Base-by-base conservation (phyloP, 2,797 vertebrate genomes). In the Platalea minor region DNA sequence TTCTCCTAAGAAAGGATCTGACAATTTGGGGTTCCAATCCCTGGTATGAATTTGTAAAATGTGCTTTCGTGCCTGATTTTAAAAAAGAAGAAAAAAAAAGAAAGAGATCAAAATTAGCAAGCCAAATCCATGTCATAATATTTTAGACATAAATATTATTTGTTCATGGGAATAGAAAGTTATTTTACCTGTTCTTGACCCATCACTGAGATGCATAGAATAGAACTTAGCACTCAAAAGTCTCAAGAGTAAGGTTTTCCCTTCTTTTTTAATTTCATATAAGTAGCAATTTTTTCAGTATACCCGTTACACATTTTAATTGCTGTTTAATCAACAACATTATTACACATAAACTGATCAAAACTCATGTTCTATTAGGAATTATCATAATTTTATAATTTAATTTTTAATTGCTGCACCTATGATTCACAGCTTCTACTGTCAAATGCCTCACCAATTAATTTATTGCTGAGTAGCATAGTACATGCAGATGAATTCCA, bases 1-100 rank as follows among this genome's bases (percentile, higher is more conserved):
- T 98, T 99, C 99, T 95, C 99, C 98, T 95, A 99, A 97, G 98
- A 99, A 99, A 97, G 98, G 97, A 98, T 99, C 98, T 89, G 99
- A 98, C 96, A 99, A 96, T 97, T 98, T 99, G 91, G 99, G 99
- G 97, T 98, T 99, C 99, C 99, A 99, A 96, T 99, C 99, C 98
- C 99, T 98, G 83, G 99, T 99, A 98, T 99, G 99, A 97, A 99
- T 99, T 97, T 99, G 98, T 97, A 99, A 98, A 98, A 99, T 99
- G 98, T 99, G 99, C 98, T 99, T 99, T 98, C 99, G 99, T 98
- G 99, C 99, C 99, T 99, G 95, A 61, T 76, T 68, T 3, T 3
- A 73, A 74, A 85, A 69, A 93, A 35, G 31, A 24, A 28, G 7
- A 29, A 8, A 56, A 7, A 19, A 25, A 80, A 64, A 72, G 73